Evolutionary conservation across 2,797 vertebrate genomes (phyloP).

Genomic region (Ateles fusciceps): DNA sequence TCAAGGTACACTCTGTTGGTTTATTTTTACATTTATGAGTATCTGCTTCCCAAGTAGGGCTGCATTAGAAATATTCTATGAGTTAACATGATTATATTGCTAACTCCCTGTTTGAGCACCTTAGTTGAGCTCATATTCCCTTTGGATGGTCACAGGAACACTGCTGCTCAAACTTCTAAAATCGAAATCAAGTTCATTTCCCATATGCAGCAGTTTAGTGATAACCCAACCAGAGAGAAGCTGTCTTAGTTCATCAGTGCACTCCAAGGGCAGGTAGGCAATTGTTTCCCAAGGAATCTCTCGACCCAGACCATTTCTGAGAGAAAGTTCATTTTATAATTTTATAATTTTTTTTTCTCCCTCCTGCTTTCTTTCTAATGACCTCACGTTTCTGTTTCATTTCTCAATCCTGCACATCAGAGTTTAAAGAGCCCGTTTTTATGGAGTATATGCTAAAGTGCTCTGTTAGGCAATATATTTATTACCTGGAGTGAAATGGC

Average conservation of each 20-base stretch:
- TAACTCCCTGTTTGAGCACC: not conserved
- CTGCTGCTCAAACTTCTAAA: not conserved
- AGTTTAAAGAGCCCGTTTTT: constrained; percentile 57
- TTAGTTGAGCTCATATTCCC: not conserved
- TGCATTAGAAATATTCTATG: not conserved
- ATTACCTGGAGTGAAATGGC: constrained; percentile 69
- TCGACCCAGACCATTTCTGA: not conserved
- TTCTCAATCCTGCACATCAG: not conserved
- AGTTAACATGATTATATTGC: not conserved
- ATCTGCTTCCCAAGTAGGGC: not conserved
- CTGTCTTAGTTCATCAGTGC: not conserved
- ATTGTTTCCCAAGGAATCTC: not conserved
- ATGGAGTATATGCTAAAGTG: constrained; percentile 49
- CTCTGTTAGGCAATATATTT: constrained; percentile 57
- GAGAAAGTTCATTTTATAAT: constrained; percentile 52
- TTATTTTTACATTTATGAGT: not conserved
- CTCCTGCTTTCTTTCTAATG: constrained; percentile 3
- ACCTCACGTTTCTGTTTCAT: constrained; percentile 53
- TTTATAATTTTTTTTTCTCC: constrained; percentile 42
- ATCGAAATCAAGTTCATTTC: constrained; percentile 42
- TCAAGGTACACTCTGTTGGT: not conserved
- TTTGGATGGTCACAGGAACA: not conserved
- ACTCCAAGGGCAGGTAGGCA: not conserved
- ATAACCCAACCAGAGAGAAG: not conserved
- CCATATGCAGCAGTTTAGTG: not conserved